Evolutionary conservation across 2,888 invertebrate species (phyloP).

Genomic region (Syritta pipiens): DNA sequence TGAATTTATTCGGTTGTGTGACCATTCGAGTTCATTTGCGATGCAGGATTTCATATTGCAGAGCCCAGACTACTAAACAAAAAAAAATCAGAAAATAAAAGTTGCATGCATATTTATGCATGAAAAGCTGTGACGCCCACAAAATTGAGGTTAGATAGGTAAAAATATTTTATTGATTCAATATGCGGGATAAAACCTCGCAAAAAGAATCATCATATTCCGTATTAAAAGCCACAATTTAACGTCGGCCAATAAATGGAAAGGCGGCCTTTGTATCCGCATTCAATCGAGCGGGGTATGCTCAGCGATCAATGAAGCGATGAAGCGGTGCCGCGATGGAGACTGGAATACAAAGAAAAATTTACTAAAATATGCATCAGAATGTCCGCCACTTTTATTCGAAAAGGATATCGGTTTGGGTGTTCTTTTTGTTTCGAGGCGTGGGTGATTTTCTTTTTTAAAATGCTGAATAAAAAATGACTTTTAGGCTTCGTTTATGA

Average conservation of each 20-base stretch:
- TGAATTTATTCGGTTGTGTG: constrained; percentile 49
- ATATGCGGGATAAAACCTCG: constrained; percentile 25
- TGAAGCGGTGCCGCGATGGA: neutral
- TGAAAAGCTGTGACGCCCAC: constrained; percentile 40
- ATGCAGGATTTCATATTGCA: constrained; percentile 40
- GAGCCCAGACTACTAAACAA: neutral
- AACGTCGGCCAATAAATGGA: too few relatives aligned
- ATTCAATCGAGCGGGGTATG: neutral
- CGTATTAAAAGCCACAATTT: constrained; percentile 44
- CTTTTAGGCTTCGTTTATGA: too few relatives aligned
- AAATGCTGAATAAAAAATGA: too few relatives aligned
- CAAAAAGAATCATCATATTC: constrained; percentile 17
- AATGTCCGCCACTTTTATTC: constrained; percentile 48
- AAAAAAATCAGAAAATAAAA: neutral
- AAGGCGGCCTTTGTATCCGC: too few relatives aligned
- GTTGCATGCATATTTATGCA: constrained; percentile 38
- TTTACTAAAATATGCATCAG: constrained; percentile 22
- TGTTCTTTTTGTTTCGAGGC: too few relatives aligned
- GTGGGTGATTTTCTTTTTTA: too few relatives aligned
- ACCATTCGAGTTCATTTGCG: constrained; percentile 55
- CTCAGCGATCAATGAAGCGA: neutral
- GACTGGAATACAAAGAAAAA: constrained; percentile 34
- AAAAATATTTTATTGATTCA: constrained; percentile 60
- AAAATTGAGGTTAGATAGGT: constrained; percentile 61
- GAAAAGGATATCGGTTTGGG: too few relatives aligned